Evolutionary conservation across 2,888 invertebrate genomes (phyloP), one percentile per base, ranked within the genome.

Genomic region (Ganaspis brasiliensis): DNA sequence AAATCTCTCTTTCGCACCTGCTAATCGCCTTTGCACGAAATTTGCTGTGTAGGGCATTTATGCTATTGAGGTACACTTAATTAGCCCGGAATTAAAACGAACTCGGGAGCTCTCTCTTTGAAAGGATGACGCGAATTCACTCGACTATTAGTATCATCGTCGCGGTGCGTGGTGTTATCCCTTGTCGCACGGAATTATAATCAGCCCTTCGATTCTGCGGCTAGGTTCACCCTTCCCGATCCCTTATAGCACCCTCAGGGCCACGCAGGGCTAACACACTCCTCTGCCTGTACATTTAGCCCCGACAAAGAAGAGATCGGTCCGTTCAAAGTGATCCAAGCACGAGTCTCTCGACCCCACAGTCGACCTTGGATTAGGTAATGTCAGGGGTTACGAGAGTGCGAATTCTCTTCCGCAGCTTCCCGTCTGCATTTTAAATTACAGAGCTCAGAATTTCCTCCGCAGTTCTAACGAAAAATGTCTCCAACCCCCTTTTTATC

Each of bases 371-470:
- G 85, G 83, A 84, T 85, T 85, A 85, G 83, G 81, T 82, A 80
- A 82, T 83, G 81, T 74, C 81, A 81, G 79, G 79, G 80, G 79
- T 77, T 73, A 78, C 72, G 78, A 79, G 81, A 78, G 78, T 81
- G 82, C 79, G 78, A 81, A 81, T 83, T 81, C 56, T 73, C 73
- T 70, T 71, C 72, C 73, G 67, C 76, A 78, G 70, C 79, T 75
- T 78, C 77, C 80, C 79, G 82, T 79, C 80, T 83, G 83, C 82
- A 85, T 85, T 85, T 85, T 84, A 85, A 83, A 85, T 85, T 85
- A 80, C 82, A 81, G 82, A 80, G 78, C 79, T 75, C 79, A 67
- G 74, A 70, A 49, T 63, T 49, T 14, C 6, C 70, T 52, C 19
- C 16, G 9, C 52, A 31, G 37, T 31, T 21, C 57, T 49, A 31